These are phyloP conservation scores for Sphyrna mokarran DNA, from an alignment of 2,113 vertebrate species.

Conservation along the genomic window DNA sequence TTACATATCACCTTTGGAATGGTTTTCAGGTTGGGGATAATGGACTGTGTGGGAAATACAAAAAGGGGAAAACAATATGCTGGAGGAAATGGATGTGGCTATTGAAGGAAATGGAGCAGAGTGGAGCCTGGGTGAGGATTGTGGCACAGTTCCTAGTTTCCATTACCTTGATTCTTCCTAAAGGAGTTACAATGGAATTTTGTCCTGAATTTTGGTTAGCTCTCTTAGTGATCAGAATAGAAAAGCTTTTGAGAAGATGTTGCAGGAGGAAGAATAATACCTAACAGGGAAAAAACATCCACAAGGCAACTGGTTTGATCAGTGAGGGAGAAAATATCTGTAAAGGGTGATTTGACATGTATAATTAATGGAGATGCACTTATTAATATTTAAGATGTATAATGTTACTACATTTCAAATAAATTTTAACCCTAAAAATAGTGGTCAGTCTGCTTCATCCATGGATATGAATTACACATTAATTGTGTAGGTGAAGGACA, in stretches of 20 bases:
- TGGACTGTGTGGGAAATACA: neutral
- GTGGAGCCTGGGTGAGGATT: too few relatives aligned
- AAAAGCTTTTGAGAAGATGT: slow-evolving; percentile 85
- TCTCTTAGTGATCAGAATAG: slow-evolving; percentile 89
- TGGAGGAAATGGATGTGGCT: too few relatives aligned
- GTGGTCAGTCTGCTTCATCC: neutral
- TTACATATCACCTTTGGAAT: neutral
- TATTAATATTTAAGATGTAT: neutral
- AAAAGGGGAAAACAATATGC: neutral
- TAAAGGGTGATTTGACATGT: slow-evolving; percentile 63
- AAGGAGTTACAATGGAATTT: too few relatives aligned
- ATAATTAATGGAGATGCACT: neutral
- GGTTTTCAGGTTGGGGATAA: neutral
- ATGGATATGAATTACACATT: neutral
- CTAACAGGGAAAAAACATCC: slow-evolving; percentile 63
- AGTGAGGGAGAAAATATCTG: slow-evolving; percentile 57
- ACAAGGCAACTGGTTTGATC: slow-evolving; percentile 66
- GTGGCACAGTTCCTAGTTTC: too few relatives aligned
- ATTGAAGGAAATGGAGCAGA: too few relatives aligned
- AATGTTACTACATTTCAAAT: neutral
- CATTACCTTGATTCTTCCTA: too few relatives aligned
- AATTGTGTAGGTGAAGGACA: neutral
- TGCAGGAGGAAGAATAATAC: slow-evolving; percentile 85
- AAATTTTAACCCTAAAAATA: neutral
- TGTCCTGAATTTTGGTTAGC: slow-evolving; percentile 85